Evolutionary conservation across 1,140 invertebrate genomes (phyloP), one percentile per base, ranked within the genome.

Genomic region (Brachionus plicatilis): DNA sequence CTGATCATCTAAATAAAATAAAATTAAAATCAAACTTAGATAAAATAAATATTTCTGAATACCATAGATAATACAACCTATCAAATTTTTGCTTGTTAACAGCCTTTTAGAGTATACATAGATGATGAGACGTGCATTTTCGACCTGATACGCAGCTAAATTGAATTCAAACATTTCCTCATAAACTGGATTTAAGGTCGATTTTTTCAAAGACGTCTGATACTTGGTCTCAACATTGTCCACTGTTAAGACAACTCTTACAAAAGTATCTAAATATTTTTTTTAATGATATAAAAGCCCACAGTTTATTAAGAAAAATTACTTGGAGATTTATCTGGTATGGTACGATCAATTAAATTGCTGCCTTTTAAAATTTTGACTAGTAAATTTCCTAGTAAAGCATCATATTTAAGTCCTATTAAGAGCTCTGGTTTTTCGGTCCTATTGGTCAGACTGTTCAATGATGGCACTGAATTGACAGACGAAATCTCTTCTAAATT

Each of bases 221-320:
- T 65, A 65, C 33, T 82, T 82, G 29, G 79, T 82, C 43, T 82
- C 79, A 45, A n/a, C n/a, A 65, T 82, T 65, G 24, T 82, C 79
- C 12, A 82, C 79, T 20, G 20, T 60, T 24, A 82, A 17, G 12
- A 60, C 27, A 37, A 82, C 27, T 27, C 27, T 37, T 43, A 82
- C 79, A 68, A 65, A 82, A 43, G 53, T 82, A n/a, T 29, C 79
- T 82, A 11, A n/a, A 53, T 33, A 27, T 37, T 24, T 2, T n/a
- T 1, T 12, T 24, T 17, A 37, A 12, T 37, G 0, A 47, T 20
- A 41, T n/a, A 65, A 37, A 37, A 7, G 33, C 33, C 7, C 33
- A 37, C 33, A 37, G 2, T 1, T 37, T 37, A 37, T 37, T 29
- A 60, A 65, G 14, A 45, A 41, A 82, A 60, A 68, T 68, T 47